Conservation (phyloP, 2,888 invertebrate genomes). For the Phasia obesa region DNA sequence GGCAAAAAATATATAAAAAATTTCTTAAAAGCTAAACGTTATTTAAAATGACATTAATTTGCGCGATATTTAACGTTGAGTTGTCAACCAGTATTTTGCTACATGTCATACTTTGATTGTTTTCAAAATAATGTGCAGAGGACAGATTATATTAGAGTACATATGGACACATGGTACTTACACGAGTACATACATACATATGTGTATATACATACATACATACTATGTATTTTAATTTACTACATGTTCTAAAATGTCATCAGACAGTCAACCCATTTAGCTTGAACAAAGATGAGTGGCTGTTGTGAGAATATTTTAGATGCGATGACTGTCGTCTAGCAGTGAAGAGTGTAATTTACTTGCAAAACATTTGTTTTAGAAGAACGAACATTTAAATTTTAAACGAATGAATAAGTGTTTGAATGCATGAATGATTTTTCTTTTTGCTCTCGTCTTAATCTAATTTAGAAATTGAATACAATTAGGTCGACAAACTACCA, state of each 20-base stretch:
- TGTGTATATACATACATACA: neutral
- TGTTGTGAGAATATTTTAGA: slow-evolving; percentile 27
- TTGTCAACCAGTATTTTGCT: slow-evolving; percentile 67
- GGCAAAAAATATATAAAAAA: neutral
- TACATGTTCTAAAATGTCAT: slow-evolving; percentile 31
- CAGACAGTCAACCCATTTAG: slow-evolving; percentile 50
- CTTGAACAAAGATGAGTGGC: slow-evolving; percentile 28
- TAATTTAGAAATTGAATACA: slow-evolving; percentile 38
- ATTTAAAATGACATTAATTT: slow-evolving; percentile 67
- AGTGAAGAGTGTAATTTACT: slow-evolving; percentile 9
- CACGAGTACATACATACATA: neutral
- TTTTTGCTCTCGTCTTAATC: slow-evolving; percentile 31
- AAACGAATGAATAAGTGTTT: too few species aligned
- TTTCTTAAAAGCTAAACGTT: slow-evolving; percentile 45
- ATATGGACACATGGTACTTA: too few species aligned
- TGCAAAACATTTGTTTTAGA: slow-evolving; percentile 35
- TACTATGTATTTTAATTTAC: neutral
- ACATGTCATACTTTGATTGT: slow-evolving; percentile 65
- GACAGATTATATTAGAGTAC: slow-evolving; percentile 29
- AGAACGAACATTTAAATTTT: too few species aligned
- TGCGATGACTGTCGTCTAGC: slow-evolving; percentile 32
- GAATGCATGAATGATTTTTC: slow-evolving; percentile 23
- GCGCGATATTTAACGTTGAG: slow-evolving; percentile 61
- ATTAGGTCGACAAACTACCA: slow-evolving; percentile 11
- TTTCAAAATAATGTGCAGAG: slow-evolving; percentile 58